Percentiles rank a stretch among this genome's conserved stretches.
Evolutionary conservation across 2,888 invertebrate genomes (phyloP).

Genomic region (Monopis laevigella): DNA sequence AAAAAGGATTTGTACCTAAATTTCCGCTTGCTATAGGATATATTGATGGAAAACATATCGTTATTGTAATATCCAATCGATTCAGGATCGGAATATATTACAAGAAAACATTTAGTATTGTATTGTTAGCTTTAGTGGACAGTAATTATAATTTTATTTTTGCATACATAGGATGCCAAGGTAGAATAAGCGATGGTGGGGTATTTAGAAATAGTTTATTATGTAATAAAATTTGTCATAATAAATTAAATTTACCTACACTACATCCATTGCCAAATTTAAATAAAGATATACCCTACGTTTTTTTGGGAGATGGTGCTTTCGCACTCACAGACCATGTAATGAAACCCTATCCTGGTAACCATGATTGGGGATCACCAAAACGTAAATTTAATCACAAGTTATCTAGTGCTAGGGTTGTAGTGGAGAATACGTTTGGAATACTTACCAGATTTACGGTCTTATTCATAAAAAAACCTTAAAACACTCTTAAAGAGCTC

Average conservation of each 20-base stretch:
- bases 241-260: constrained; percentile 22
- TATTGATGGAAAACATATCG: too few species aligned
- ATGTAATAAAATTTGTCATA: constrained; percentile 21
- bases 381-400: constrained; percentile 22
- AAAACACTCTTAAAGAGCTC: too few species aligned
- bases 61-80: too few species aligned
- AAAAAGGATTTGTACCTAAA: too few species aligned
- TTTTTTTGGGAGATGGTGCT: constrained; percentile 20
- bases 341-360: constrained; percentile 22
- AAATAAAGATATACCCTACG: constrained; percentile 17
- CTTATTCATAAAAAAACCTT: too few species aligned
- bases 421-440: constrained; percentile 21
- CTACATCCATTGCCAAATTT: constrained; percentile 20
- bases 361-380: constrained; percentile 17
- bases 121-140: too few species aligned
- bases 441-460: constrained; percentile 16
- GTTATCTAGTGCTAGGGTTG: constrained; percentile 16
- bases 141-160: too few species aligned
- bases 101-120: too few species aligned
- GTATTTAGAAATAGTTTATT: constrained; percentile 20
- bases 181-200: constrained; percentile 23
- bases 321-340: constrained; percentile 21
- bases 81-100: too few species aligned
- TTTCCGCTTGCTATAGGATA: too few species aligned
- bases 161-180: constrained; percentile 28